Evolutionary conservation across 2,113 vertebrate genomes (phyloP).

Genomic region (Vulpes lagopus): DNA sequence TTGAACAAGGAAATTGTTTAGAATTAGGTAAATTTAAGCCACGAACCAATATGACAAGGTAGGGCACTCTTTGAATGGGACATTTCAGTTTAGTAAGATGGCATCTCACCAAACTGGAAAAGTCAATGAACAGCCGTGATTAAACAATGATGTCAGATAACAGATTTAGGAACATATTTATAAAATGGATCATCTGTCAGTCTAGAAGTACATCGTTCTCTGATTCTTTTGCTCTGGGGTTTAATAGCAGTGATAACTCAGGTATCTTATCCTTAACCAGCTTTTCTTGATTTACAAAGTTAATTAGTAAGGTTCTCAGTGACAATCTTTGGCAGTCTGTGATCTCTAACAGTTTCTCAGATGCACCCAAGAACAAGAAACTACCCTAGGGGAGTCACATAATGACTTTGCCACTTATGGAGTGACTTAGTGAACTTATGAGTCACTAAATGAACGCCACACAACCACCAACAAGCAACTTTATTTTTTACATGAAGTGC

Average conservation of each 20-base stretch:
- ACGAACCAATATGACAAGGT: not conserved
- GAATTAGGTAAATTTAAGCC: conserved; percentile 43
- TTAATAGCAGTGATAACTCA: not conserved
- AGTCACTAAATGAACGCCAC: not conserved
- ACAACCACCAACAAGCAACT: not conserved
- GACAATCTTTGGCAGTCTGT: not conserved
- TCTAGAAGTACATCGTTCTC: not conserved
- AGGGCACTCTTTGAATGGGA: not conserved
- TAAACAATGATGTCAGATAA: conserved; percentile 48
- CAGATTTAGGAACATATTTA: conserved; percentile 9
- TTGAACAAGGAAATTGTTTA: conserved; percentile 56
- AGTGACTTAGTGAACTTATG: not conserved
- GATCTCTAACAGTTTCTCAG: not conserved
- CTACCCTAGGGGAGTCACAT: not conserved
- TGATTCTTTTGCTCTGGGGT: not conserved
- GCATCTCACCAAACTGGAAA: not conserved
- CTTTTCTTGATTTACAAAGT: not conserved
- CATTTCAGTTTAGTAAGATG: not conserved
- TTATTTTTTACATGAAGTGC: not conserved
- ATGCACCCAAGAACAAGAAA: not conserved
- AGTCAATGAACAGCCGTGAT: not conserved
- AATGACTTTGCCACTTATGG: no score
- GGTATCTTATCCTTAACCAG: not conserved
- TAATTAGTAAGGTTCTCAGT: not conserved
- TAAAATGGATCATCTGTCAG: conserved; percentile 6